Base-by-base conservation (phyloP, 1,140 invertebrate species). In the Harpegnathos saltator region DNA sequence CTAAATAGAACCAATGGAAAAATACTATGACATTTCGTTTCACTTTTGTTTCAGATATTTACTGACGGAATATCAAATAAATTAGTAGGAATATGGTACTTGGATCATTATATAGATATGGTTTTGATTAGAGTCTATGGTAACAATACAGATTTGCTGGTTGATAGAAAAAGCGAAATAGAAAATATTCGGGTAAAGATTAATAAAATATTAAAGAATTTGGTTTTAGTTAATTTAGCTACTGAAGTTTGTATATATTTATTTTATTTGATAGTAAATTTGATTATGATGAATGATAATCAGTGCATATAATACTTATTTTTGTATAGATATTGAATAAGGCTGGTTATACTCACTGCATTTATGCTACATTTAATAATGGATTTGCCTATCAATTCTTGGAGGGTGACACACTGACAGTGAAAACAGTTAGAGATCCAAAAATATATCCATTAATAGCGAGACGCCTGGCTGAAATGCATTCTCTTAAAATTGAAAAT, bases 41-140 rank as follows among this genome's bases (percentile, higher is more conserved):
- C 71, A 72, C 3, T 69, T 71, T 48, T 71, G 48, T 86, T 93
- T 92, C 92, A 99, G 98, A 93, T 97, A 88, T 99, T 99, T 94
- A 99, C 98, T 73, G 97, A 98, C 95, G 99, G 99, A 38, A 98
- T 99, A 71, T 99, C 98, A 65, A 99, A 99, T 95, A 98, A 97
- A 93, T 95, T 99, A 82, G 95, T 99, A 62, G 97, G 97, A 33
- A 97, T 98, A 88, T 97, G 91, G 90, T 88, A 89, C 84, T 73
- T 69, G 54, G 89, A 72, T 54, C 88, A 93, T 86, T 94, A 95
- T 85, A 95, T 97, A 89, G 96, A 98, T 88, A 96, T 98, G 90
- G 95, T 99, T 0, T 95, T 99, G 3, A 96, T 99, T 17, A 95
- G 98, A 87, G 96, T 99, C 83, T 99, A 99, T 95, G 99, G 99